A percentile compares a stretch with the other conserved stretches of the same genome.
Conservation (phyloP, 2,113 vertebrate species). For the Aegotheles bennettii region DNA sequence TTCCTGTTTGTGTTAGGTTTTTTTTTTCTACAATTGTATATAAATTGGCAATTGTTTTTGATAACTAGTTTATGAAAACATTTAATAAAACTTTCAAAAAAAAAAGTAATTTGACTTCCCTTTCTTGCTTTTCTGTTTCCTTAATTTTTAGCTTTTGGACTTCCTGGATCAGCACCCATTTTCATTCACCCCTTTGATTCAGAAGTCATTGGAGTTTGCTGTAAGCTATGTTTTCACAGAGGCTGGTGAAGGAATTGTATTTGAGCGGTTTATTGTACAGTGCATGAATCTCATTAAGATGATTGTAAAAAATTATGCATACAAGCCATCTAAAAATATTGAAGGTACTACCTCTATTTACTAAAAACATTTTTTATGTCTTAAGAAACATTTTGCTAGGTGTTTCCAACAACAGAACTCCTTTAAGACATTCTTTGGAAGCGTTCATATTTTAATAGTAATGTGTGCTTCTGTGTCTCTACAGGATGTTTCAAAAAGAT, state of each 20-base stretch:
- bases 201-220: conserved; percentile 91
- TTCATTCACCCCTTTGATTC: conserved; percentile 91
- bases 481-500: no score
- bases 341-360: conserved; percentile 78
- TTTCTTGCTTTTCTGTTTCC: background rate
- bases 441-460: background rate
- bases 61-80: background rate
- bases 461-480: background rate
- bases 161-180: conserved; percentile 93
- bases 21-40: background rate
- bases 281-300: conserved; percentile 99
- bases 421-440: background rate
- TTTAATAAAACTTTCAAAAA: background rate
- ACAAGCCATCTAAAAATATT: conserved; percentile 93
- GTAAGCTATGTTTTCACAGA: conserved; percentile 95
- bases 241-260: conserved; percentile 87
- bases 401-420: background rate
- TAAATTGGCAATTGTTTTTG: background rate
- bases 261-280: conserved; percentile 95
- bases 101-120: background rate
- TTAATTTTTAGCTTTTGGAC: conserved; percentile 84
- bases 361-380: background rate
- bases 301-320: conserved; percentile 96
- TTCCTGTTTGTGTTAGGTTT: background rate
- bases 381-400: background rate